Conservation (phyloP, 2,888 invertebrate species). For the Lepetodrilus schrolli region DNA sequence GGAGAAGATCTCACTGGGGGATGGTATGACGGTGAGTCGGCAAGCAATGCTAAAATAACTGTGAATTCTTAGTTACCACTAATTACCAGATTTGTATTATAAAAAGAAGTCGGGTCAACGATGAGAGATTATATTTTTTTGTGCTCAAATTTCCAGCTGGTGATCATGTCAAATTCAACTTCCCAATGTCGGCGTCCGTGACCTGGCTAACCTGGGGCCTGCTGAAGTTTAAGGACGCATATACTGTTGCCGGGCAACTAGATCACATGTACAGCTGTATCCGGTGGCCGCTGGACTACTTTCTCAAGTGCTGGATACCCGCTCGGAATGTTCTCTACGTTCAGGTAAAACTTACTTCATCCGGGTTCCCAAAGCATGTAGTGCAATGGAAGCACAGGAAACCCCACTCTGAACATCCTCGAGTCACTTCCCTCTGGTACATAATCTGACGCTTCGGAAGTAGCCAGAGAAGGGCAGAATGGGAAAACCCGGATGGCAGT, state of each 20-base stretch:
- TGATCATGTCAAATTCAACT: constrained; percentile 52
- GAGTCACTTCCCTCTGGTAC: too few relatives aligned
- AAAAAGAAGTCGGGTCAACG: too few relatives aligned
- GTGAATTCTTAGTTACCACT: too few relatives aligned
- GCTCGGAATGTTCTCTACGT: neutral
- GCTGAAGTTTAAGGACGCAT: constrained; percentile 45
- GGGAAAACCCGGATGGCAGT: too few relatives aligned
- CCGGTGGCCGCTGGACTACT: constrained; percentile 80
- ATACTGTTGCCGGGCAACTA: constrained; percentile 43
- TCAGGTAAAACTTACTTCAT: neutral
- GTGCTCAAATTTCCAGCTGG: constrained; percentile 42
- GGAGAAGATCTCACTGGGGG: constrained; percentile 56
- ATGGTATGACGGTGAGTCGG: constrained; percentile 58
- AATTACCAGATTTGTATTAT: too few relatives aligned
- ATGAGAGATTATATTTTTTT: too few relatives aligned
- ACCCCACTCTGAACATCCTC: too few relatives aligned
- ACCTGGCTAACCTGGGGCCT: constrained; percentile 51
- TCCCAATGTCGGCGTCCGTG: constrained; percentile 50
- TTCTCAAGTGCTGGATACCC: constrained; percentile 76
- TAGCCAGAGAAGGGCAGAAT: too few relatives aligned
- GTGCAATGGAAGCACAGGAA: too few relatives aligned
- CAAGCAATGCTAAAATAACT: too few relatives aligned
- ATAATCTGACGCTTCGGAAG: too few relatives aligned
- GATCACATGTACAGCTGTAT: constrained; percentile 64
- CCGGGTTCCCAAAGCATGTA: too few relatives aligned